Base-by-base conservation (phyloP, 92 coral and sea anemone species). In the Palythoa grandis region DNA sequence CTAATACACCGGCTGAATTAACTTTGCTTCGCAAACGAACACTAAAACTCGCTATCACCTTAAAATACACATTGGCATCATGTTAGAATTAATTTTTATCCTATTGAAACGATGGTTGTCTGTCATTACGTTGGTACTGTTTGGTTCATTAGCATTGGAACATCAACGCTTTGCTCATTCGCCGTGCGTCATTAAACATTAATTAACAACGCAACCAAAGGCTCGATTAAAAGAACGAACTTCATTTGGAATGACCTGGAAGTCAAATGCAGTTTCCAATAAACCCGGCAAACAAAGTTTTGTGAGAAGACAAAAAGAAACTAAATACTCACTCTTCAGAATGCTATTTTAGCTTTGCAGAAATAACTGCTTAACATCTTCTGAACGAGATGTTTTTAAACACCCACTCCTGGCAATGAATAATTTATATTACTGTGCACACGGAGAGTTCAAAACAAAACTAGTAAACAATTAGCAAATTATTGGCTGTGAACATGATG, bases 211-310 rank as follows among this genome's bases (percentile, higher is more conserved):
- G 75, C 85, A 80, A 48, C 74, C 60, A 80, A 80, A 47, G 43
- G 63, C 20, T 76, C 82, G 82, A 76, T 76, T 76, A 76, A 76
- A 61, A 69, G 74, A 76, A 76, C 63, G 43, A n/a, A 66, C 58
- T 80, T 63, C 43, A 65, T 23, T 23, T 35, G 7, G 47, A 80
- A 65, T 50, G 61, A 66, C 7, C 48, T 52, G 37, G 17, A n/a
- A 47, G 74, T 24, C 74, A 43, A 66, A n/a, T 24, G 10, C 43
- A 63, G 7, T 66, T 65, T 80, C 61, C 20, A 22, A 66, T 20
- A 10, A 11, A 11, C n/a, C 13, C 4, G 47, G 4, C 38, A 48
- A 79, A 20, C 11, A 40, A n/a, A 38, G 2, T 66, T 67, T 66
- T 8, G 12, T 52, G 16, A 65, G 43, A 65, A 17, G 11, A 37